Evolutionary conservation across 2,113 vertebrate genomes (phyloP), one percentile per base, ranked within the genome.

Genomic region (Damaliscus lunatus): DNA sequence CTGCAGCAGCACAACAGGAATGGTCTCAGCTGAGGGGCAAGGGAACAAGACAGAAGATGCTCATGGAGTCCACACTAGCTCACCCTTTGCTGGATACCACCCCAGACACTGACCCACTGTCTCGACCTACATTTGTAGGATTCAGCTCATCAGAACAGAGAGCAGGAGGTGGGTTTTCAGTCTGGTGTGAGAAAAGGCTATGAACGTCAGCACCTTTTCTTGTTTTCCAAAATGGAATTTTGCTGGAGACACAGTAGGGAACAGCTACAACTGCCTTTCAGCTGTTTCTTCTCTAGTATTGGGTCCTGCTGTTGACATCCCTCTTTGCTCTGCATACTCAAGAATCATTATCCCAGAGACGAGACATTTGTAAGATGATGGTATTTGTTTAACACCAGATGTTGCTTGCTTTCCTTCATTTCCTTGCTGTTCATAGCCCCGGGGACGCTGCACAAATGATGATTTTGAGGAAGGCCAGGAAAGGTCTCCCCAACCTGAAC

Each of bases 331-430:
- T n/a, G 4, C 46, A 19, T 7, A 40, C 3, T 7, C 36, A 36
- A 46, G 43, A 62, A 90, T 78, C 82, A 15, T 91, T 81, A 60
- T 78, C 74, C 90, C 87, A 84, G 60, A 80, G 71, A 90, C 36
- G 23, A 90, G 80, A 78, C 52, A 43, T 87, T 81, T 81, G 96
- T 71, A n/a, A 85, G 88, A 90, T 91, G 96, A 85, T 90, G 94
- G 17, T 82, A 33, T 97, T 97, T 95, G 92, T 82, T 96, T 80
- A 91, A 86, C 31, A 9, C 62, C 92, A 94, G 85, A 50, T 95
- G 93, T 74, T 91, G n/a, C 53, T 92, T 88, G 74, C n/a, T 78
- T 17, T 90, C 36, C 15, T 40, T 96, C 88, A 57, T 67, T 52
- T 94, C 19, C 40, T 81, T 90, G 74, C 71, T 89, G 29, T 52